Evolutionary conservation across 2,888 invertebrate species (phyloP), one percentile per base, ranked within the genome.

Genomic region (Lucinisca nassula): DNA sequence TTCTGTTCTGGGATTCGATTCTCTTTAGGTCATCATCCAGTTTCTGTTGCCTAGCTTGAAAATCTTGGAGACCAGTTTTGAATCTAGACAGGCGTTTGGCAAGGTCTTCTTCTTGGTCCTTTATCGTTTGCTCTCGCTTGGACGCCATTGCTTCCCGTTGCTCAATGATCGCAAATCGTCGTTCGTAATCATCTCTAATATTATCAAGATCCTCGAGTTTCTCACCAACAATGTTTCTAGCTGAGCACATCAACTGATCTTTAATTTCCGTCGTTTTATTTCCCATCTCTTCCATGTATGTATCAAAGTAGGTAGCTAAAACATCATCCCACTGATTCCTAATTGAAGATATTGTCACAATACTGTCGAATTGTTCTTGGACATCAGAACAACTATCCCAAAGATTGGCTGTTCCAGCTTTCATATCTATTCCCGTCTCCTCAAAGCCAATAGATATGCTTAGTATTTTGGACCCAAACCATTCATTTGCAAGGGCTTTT

Each of bases 11-110:
- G 14, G 77, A 79, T 79, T 89, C 80, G 32, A 91, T 90, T 37
- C 74, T 83, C 75, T 85, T 79, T 32, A 92, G 58, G 38, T 93
- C 92, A 12, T 85, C 82, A 70, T 89, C 90, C 10, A 92, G 80
- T 67, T 86, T 87, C 55, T 79, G 85, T 61, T 89, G 88, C 27
- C 88, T 70, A 40, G 73, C 79, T 58, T 91, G 82, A 61, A 92
- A 90, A 17, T 85, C 85, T n/a, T 82, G 84, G 6, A 90, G 73
- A 27, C 86, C 88, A 21, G 61, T 72, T 55, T 89, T 89, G 74
- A 80, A 90, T 55, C 81, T 80, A 8, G 67, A 32, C 6, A 88
- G 70, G 35, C 82, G 82, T 37, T 58, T 30, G 14, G 78, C 74
- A 0, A 89, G 49, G 40, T 81, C 79, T 21, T 61, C 49, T 61